A percentile compares a stretch with the other conserved stretches of the same genome.
phyloP scores from a whole-genome alignment of 1,140 invertebrate species.

The Venturia canescens region DNA sequence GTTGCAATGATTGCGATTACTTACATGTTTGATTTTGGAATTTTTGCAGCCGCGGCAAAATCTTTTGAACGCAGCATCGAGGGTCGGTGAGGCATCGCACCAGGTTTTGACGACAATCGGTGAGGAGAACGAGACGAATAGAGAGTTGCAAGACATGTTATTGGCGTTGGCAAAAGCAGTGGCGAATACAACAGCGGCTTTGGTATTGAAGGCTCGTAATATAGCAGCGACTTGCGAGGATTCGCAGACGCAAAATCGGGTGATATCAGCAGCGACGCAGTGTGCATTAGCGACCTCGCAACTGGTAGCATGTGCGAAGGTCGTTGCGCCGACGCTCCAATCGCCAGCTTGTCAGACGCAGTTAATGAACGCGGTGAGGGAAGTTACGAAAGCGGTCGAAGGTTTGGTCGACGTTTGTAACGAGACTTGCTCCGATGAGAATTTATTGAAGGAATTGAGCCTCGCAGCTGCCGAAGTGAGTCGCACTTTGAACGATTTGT shows the following conservation, averaged over 20 bases:
- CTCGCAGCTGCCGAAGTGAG: constrained; percentile 93
- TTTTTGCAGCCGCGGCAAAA: constrained; percentile 89
- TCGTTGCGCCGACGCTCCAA: constrained; percentile 90
- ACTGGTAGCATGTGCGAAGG: constrained; percentile 97
- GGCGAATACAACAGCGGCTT: constrained; percentile 95
- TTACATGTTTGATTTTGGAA: too few relatives aligned
- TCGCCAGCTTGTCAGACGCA: constrained; percentile 96
- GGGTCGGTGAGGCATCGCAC: constrained; percentile 96
- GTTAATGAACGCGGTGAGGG: constrained; percentile 92
- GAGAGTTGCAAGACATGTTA: constrained; percentile 90
- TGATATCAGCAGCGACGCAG: constrained; percentile 96
- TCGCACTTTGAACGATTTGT: constrained; percentile 91
- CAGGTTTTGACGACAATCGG: constrained; percentile 96
- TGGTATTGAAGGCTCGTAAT: constrained; percentile 96
- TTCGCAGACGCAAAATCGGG: constrained; percentile 86
- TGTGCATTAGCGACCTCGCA: constrained; percentile 98
- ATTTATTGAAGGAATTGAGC: constrained; percentile 86
- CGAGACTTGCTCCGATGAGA: constrained; percentile 81
- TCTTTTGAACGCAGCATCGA: constrained; percentile 94
- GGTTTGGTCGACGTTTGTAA: constrained; percentile 92
- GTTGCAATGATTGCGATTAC: too few relatives aligned
- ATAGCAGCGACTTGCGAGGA: constrained; percentile 92
- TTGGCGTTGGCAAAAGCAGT: constrained; percentile 95
- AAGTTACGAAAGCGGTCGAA: constrained; percentile 95
- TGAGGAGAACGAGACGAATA: constrained; percentile 89